Evolutionary conservation across 1,140 invertebrate genomes (phyloP), one percentile per base, ranked within the genome.

Genomic region (Trichonephila inaurata): DNA sequence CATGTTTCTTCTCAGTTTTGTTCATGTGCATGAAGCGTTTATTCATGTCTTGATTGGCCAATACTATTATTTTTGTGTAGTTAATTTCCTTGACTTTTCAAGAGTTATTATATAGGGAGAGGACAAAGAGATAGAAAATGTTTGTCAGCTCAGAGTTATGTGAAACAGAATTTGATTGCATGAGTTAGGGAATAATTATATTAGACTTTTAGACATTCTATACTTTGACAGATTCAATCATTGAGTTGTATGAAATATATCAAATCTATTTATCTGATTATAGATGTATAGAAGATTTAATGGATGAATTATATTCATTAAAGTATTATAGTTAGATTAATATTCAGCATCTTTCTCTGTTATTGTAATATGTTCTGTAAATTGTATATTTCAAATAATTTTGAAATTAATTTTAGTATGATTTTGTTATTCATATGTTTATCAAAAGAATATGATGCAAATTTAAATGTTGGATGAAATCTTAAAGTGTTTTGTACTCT

Each of bases 1-100:
- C 93, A 7, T 94, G 88, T 85, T 90, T 94, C 61, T 94, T 94
- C 58, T 94, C 93, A 69, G 81, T 90, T 64, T 19, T 94, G 12
- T 83, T 82, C 58, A 83, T 88, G 0, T 94, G 93, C 85, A 60
- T 94, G 61, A 89, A 85, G 60, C 61, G 87, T 12, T 44, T 82
- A 33, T 93, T 93, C 72, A 66, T 93, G 85, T 93, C 69, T 14
- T 88, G n/a, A 92, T n/a, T 69, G 58, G 8, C 19, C 58, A 2
- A 4, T 33, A 24, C 51, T n/a, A 69, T 24, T 69, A 12, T 24
- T 69, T 69, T 69, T 69, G 24, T 69, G 66, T 69, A 69, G 24
- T 69, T 69, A 69, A 19, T 86, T 58, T 86, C 21, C 21, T 69
- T 69, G 64, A 69, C 64, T 21, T 69, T 19, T 51, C 6, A 69